Evolutionary conservation across 2,113 vertebrate genomes (phyloP), one percentile per base, ranked within the genome.

Genomic region (Marcusenius ussheri): DNA sequence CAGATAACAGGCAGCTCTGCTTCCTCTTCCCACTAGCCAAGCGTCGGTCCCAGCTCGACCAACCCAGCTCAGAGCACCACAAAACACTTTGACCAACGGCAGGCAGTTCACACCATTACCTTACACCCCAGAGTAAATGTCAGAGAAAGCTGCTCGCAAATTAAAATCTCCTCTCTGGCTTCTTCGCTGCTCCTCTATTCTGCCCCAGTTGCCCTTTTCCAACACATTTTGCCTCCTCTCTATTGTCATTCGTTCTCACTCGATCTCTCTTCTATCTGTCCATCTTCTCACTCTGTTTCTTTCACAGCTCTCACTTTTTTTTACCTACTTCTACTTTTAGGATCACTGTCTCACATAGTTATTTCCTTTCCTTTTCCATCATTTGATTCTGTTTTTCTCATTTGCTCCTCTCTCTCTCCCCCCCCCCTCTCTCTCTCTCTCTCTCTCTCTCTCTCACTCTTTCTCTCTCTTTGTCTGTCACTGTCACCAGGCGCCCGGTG

Each of bases 131-230:
- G 91, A 91, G 92, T 92, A 90, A 93, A 91, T 94, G 94, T 95
- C 92, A 94, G 93, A 89, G 90, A 90, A 92, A 93, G 92, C 93
- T 93, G 93, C 93, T 89, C 91, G 93, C 92, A 94, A 94, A 94
- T 94, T 92, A 94, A 91, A 94, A 86, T 90, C 88, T 89, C 15
- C 50, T 80, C 91, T 90, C 89, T 77, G 53, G 42, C 89, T 83
- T 70, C 83, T 49, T 35, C 42, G 53, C 9, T 70, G 77, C 13
- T 74, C 80, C 17, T 45, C 84, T 53, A 86, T 51, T 62, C 83
- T 50, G 21, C 70, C 39, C 56, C 89, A 87, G 87, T 50, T 88
- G 56, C 66, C 83, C 46, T 27, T 92, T 83, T 58, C 50, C 35
- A 19, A 45, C 51, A 19, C 13, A 6, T 92, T 91, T 90, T 90